Evolutionary conservation across 2,113 vertebrate species (phyloP).

Genomic region (Microcebus murinus): DNA sequence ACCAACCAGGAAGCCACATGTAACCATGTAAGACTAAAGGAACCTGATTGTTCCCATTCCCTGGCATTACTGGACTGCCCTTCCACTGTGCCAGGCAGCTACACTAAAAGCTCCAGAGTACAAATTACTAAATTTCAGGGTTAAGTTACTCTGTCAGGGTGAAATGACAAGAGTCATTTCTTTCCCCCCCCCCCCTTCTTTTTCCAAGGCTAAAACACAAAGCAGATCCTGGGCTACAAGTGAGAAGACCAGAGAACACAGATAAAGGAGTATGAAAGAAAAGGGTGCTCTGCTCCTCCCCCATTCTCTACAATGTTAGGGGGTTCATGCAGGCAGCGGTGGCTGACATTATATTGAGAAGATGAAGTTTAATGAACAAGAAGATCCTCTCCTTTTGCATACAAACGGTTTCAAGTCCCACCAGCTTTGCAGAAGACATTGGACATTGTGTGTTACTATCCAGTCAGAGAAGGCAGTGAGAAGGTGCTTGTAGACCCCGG

Average conservation of each 20-base stretch:
- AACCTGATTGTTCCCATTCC: not conserved
- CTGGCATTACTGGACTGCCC: not conserved
- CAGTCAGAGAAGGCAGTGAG: not conserved
- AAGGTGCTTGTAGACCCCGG: rapidly evolving
- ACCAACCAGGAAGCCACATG: not conserved
- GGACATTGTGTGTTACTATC: not conserved
- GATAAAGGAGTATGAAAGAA: not conserved
- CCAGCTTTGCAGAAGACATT: not conserved
- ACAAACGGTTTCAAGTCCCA: not conserved
- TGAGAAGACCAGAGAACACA: not conserved
- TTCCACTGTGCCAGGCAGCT: not conserved
- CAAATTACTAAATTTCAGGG: not conserved
- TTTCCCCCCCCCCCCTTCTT: not conserved
- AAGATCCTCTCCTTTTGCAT: not conserved
- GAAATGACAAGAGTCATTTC: not conserved
- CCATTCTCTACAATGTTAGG: not conserved
- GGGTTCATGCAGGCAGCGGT: rapidly evolving
- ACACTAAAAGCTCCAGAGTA: not conserved
- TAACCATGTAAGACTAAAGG: not conserved
- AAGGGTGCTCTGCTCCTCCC: not conserved
- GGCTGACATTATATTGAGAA: not conserved
- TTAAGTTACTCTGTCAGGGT: not conserved
- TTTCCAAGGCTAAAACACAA: not conserved
- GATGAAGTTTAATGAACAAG: not conserved
- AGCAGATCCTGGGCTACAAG: not conserved